phyloP scores from a whole-genome alignment of 2,888 invertebrate genomes.

The Xestoiulus laeticollis region DNA sequence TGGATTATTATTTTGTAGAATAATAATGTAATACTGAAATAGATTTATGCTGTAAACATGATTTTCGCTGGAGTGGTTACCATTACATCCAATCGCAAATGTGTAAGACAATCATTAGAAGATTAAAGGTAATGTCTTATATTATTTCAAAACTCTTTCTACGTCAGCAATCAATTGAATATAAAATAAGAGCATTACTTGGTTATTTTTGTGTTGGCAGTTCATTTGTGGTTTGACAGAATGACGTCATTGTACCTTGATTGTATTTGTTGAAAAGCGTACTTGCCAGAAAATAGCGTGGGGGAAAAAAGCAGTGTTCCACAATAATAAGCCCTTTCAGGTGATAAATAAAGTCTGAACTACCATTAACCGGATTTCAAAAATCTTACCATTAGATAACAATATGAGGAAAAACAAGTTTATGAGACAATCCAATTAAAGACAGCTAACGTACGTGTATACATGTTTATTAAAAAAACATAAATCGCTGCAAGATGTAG shows the following conservation, averaged over 20 bases:
- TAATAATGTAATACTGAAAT: background rate
- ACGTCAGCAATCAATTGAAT: background rate
- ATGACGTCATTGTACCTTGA: background rate
- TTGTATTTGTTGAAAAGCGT: background rate
- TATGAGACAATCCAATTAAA: too few species aligned
- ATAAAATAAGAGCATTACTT: constrained; percentile 15
- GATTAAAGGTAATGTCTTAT: background rate
- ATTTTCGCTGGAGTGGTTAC: background rate
- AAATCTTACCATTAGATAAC: background rate
- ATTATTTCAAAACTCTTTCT: background rate
- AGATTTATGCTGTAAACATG: background rate
- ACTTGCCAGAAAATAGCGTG: background rate
- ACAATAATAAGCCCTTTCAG: background rate
- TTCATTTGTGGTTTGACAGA: background rate
- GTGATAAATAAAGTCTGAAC: background rate
- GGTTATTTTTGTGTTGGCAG: background rate
- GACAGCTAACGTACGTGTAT: too few species aligned
- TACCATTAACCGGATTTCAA: background rate
- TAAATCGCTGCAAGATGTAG: too few species aligned
- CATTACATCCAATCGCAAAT: background rate
- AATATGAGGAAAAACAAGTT: too few species aligned
- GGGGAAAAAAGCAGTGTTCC: background rate
- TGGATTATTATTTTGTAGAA: background rate
- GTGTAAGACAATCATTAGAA: background rate
- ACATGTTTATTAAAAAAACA: too few species aligned